Percentiles rank a stretch among this genome's conserved stretches.
Conservation (phyloP, 2,888 invertebrate genomes). For the Ditula angustiorana region DNA sequence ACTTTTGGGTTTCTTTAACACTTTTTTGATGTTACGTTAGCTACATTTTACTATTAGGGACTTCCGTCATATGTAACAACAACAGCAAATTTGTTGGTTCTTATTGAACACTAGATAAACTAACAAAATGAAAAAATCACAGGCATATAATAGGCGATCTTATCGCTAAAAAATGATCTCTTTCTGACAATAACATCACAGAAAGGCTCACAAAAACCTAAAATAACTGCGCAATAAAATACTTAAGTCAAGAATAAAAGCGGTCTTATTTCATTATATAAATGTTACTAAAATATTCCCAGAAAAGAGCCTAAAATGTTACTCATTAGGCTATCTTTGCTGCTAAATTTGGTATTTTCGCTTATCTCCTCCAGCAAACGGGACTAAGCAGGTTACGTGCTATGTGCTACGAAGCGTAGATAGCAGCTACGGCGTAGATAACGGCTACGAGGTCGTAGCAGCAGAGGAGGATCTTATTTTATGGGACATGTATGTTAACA, state of each 20-base stretch:
- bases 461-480: neutral
- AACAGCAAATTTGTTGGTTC: too few species aligned
- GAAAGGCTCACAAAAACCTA: too few species aligned
- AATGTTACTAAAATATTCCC: constrained; percentile 8
- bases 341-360: constrained; percentile 62
- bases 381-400: constrained; percentile 60
- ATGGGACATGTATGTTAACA: neutral
- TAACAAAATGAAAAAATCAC: too few species aligned
- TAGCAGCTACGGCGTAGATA: constrained; percentile 48
- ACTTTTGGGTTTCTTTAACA: neutral
- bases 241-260: neutral
- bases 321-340: constrained; percentile 72
- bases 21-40: neutral
- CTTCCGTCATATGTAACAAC: too few species aligned
- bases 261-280: neutral
- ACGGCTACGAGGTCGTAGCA: neutral
- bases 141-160: too few species aligned
- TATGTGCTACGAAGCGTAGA: constrained; percentile 54
- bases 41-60: too few species aligned
- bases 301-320: constrained; percentile 59
- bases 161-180: too few species aligned
- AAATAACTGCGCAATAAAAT: neutral
- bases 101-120: too few species aligned
- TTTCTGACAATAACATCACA: too few species aligned
- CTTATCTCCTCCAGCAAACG: constrained; percentile 63